Conservation (phyloP, 37 sponge, comb jelly and placozoan genomes). For the Ianthella basta region DNA sequence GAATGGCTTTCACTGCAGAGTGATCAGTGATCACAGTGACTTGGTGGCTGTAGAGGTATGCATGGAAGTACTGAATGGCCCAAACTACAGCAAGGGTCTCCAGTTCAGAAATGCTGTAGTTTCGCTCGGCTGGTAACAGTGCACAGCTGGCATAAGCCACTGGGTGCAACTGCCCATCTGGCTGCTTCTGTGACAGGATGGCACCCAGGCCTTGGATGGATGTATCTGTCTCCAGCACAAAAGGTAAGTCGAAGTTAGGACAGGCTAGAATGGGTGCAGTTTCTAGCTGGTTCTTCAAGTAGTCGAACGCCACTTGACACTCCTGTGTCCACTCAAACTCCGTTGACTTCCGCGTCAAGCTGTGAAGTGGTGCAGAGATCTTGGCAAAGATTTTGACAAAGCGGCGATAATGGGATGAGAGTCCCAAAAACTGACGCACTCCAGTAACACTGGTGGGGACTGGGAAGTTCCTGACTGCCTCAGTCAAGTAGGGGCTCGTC, state of each 20-base stretch:
- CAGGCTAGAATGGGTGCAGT: constrained; percentile 34
- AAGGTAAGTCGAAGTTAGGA: constrained; percentile 26
- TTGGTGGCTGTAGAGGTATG: constrained; percentile 32
- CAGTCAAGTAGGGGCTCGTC: neutral
- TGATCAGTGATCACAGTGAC: constrained; percentile 31
- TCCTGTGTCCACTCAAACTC: neutral
- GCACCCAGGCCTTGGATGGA: constrained; percentile 46
- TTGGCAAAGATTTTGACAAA: constrained; percentile 3
- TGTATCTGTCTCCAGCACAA: constrained; percentile 64
- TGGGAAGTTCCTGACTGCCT: neutral
- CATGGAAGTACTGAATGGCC: constrained; percentile 18
- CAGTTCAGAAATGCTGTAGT: constrained; percentile 33
- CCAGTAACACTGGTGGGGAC: constrained; percentile 4
- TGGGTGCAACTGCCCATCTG: constrained; percentile 22
- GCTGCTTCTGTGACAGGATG: constrained; percentile 38
- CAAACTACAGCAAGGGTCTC: constrained; percentile 10
- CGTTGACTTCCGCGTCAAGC: neutral
- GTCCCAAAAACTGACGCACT: constrained; percentile 13
- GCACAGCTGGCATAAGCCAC: constrained; percentile 42
- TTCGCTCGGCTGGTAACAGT: constrained; percentile 14
- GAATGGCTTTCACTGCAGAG: constrained; percentile 53
- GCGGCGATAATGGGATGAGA: neutral
- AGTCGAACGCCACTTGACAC: constrained; percentile 9
- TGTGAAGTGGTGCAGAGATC: constrained; percentile 4
- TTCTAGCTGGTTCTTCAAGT: constrained; percentile 23